Evolutionary conservation across 1,140 invertebrate genomes (phyloP).

Genomic region (Colletes gigas): DNA sequence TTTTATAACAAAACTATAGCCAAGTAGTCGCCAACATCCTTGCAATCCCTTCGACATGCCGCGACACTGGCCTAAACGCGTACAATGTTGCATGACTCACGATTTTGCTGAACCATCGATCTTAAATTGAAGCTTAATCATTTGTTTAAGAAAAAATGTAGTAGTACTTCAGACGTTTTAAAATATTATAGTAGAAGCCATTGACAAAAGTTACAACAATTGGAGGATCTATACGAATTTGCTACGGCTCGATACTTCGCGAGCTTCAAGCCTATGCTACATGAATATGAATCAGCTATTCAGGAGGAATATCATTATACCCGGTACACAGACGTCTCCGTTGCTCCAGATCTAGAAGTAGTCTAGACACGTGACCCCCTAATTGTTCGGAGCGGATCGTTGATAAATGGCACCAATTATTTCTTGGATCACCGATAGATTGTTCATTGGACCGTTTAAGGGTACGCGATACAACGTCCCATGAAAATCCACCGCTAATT

Average conservation of each 20-base stretch:
- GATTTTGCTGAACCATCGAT: too few relatives aligned
- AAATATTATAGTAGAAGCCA: too few relatives aligned
- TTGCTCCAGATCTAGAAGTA: background rate
- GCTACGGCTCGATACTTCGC: background rate
- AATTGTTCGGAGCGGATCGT: background rate
- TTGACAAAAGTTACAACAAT: background rate
- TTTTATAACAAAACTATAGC: too few relatives aligned
- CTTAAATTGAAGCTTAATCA: too few relatives aligned
- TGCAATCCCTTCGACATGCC: too few relatives aligned
- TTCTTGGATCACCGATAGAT: background rate
- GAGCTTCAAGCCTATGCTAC: background rate
- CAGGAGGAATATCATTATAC: background rate
- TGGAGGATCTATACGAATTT: background rate
- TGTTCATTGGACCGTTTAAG: background rate
- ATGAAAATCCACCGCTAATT: constrained; percentile 11
- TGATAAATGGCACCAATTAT: constrained; percentile 19
- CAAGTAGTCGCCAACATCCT: too few relatives aligned
- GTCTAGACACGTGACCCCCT: background rate
- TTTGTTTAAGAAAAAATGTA: too few relatives aligned
- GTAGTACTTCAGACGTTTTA: too few relatives aligned
- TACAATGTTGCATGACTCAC: too few relatives aligned
- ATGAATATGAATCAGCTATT: background rate
- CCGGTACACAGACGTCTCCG: background rate
- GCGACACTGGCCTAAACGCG: too few relatives aligned
- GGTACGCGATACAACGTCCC: background rate